phyloP scores from a whole-genome alignment of 1,140 invertebrate species.

The Drosophila simulans region DNA sequence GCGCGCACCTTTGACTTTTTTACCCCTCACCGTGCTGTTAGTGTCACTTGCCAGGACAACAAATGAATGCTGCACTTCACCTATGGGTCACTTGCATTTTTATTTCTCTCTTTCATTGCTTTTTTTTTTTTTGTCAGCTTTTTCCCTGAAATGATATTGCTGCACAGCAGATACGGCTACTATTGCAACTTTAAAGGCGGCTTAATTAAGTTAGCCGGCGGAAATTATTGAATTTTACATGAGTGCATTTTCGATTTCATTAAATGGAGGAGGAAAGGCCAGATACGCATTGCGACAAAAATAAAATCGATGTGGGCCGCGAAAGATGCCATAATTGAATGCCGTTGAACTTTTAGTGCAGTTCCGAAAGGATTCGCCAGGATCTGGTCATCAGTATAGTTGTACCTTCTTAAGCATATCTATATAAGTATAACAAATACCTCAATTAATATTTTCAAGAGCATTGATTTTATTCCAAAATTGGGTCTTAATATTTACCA shows the following conservation, averaged over 20 bases:
- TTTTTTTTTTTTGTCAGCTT: background rate
- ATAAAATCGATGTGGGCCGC: background rate
- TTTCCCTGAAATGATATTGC: slow-evolving; percentile 3
- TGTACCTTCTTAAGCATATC: background rate
- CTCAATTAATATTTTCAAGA: too few species aligned
- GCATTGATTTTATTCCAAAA: too few species aligned
- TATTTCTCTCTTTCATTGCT: background rate
- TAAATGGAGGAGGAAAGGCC: slow-evolving; percentile 27
- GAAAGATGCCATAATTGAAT: slow-evolving; percentile 12
- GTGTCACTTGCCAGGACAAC: background rate
- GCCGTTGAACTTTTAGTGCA: background rate
- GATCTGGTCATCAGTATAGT: background rate
- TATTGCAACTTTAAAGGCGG: slow-evolving; percentile 58
- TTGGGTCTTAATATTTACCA: too few species aligned
- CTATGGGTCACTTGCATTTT: slow-evolving; percentile 3
- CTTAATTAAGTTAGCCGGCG: slow-evolving; percentile 72
- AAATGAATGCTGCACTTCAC: slow-evolving; percentile 1
- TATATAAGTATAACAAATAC: too few species aligned
- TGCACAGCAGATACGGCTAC: slow-evolving; percentile 23
- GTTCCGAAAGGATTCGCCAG: background rate
- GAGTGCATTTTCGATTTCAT: slow-evolving; percentile 75
- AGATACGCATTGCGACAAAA: slow-evolving; percentile 6
- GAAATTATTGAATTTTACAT: slow-evolving; percentile 80
- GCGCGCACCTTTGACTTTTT: slow-evolving; percentile 3
- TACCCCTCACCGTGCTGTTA: background rate